Conservation (phyloP, 2,797 vertebrate species). For the Merluccius polli region DNA sequence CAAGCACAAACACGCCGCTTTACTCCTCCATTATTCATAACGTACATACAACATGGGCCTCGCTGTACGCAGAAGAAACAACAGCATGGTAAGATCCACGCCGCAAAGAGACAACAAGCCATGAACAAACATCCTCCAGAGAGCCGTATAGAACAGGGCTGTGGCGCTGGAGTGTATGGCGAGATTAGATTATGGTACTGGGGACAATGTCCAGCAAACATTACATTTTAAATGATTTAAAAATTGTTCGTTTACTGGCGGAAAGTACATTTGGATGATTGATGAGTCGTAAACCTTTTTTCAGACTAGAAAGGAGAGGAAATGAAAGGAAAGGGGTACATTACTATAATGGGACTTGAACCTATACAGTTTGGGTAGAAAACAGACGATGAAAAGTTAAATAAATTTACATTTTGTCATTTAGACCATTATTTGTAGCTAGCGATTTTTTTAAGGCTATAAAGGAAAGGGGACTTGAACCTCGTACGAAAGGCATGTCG, state of each 20-base stretch:
- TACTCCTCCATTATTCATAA: conserved; percentile 66
- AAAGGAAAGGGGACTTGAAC: not conserved
- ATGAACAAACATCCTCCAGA: not conserved
- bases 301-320: not conserved
- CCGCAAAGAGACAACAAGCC: not conserved
- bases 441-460: not conserved
- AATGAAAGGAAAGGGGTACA: not conserved
- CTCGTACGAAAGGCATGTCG: not conserved
- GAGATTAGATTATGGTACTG: not conserved
- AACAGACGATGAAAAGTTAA: not conserved
- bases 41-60: conserved; percentile 42
- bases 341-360: too few species aligned
- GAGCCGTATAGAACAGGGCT: too few species aligned
- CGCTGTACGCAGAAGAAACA: conserved; percentile 52
- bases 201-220: too few species aligned
- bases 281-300: not conserved
- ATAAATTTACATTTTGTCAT: not conserved
- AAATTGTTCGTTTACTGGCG: too few species aligned
- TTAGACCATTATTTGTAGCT: not conserved
- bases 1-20: conserved; percentile 49
- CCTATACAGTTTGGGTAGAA: too few species aligned
- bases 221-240: too few species aligned
- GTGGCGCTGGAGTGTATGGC: too few species aligned
- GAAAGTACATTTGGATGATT: not conserved
- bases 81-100: conserved; percentile 45